Conservation (phyloP, 2,888 invertebrate species). For the Lasioglossum malachurum region DNA sequence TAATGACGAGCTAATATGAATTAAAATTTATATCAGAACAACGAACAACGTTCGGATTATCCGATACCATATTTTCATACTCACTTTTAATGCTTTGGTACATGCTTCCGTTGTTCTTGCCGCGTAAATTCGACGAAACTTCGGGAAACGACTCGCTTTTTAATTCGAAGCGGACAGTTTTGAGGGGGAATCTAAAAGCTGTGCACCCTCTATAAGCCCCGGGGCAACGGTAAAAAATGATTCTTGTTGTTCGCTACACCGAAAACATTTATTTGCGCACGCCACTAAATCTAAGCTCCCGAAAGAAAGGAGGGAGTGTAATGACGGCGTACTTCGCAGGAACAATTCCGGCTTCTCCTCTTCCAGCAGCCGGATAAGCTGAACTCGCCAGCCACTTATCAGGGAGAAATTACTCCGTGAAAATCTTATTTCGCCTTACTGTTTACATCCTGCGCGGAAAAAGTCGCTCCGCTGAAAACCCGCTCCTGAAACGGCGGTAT, state of each 20-base stretch:
- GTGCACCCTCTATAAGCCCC: conserved; percentile 50
- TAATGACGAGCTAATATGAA: not conserved
- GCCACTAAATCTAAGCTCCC: conserved; percentile 61
- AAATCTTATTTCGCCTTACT: conserved; percentile 54
- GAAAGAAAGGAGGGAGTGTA: conserved; percentile 47
- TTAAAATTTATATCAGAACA: not conserved
- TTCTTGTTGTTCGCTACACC: conserved; percentile 68
- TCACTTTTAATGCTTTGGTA: not conserved
- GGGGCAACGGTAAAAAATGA: conserved; percentile 69
- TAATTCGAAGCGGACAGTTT: conserved; percentile 39
- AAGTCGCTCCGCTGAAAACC: not conserved
- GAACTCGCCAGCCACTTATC: conserved; percentile 63
- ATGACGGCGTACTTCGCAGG: conserved; percentile 58
- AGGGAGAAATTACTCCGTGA: conserved; percentile 63
- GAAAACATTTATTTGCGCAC: conserved; percentile 69
- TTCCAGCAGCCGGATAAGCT: conserved; percentile 58
- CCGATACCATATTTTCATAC: conserved; percentile 26
- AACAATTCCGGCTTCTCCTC: conserved; percentile 62
- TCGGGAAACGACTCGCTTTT: not conserved
- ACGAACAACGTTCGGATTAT: not conserved
- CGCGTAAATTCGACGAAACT: not conserved
- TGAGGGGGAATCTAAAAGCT: conserved; percentile 22
- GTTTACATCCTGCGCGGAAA: conserved; percentile 28
- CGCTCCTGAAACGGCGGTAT: not conserved
- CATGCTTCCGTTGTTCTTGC: not conserved